Base-by-base conservation (phyloP, 2,113 vertebrate species). In the Mus pahari region DNA sequence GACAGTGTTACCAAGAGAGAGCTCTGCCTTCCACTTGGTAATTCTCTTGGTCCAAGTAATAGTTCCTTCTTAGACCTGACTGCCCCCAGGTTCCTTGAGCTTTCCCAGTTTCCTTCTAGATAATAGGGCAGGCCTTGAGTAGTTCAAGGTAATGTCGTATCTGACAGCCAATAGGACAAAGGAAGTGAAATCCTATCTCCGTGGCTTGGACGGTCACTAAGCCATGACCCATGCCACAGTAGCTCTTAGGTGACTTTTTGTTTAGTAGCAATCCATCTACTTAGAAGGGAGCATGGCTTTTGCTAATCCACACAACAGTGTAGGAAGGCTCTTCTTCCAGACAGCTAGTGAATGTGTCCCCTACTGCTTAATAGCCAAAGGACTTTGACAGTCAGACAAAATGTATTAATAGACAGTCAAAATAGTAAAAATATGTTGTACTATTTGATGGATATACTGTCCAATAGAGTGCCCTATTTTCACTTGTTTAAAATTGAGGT, bases 401-500 rank as follows among this genome's bases (percentile, higher is more conserved):
- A 60, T 78, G 3, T 53, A 33, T 95, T 71, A 77, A 93, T 28
- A 48, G 71, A 64, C 42, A 94, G 17, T 2, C 78, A 83, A 81
- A 58, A 31, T 31, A 73, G 73, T 95, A 33, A 33, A 68, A 33
- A 14, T 68, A 4, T 42, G 1, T 78, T 79, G 17, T 86, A 71
- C 17, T 16, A 71, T 71, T 70, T 71, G 20, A n/a, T 87, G 48
- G 33, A 55, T 87, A 53, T 71, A 48, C 33, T 89, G n/a, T 28
- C n/a, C 14, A 88, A 55, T 19, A 71, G 12, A 36, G 22, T 42
- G 19, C 86, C 48, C 42, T 90, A 79, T 79, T 93, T 94, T 94
- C 87, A 48, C 62, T 94, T 92, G 28, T 92, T 93, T 62, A 83
- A 92, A 71, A 94, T 75, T 66, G 53, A 79, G 77, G 36, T 86